Base-by-base conservation (phyloP, 2,113 vertebrate genomes). In the Tamias sibiricus region DNA sequence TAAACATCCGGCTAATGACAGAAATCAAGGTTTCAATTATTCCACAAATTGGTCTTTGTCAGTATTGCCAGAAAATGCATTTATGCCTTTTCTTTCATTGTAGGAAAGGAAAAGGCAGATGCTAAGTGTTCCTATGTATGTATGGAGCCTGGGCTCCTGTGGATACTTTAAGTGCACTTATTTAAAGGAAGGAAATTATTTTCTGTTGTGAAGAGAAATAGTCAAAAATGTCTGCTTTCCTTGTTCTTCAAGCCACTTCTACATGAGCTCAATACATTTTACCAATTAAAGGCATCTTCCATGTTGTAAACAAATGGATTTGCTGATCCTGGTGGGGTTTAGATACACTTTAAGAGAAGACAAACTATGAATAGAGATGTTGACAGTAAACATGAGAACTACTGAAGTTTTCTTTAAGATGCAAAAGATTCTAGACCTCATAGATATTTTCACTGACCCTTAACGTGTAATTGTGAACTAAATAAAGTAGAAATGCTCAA, bases 11-110 rank as follows among this genome's bases (percentile, higher is more conserved):
- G 71, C 68, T 95, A 62, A 95, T 66, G 81, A 82, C 13, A 91
- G 84, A 95, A 97, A 95, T 90, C 54, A 49, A 77, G 28, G 28
- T 96, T 75, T 87, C 42, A 47, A 95, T 95, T 49, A 76, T 83
- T 96, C n/a, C 8, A 89, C 22, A 93, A 90, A 92, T n/a, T 0
- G 1, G 66, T 80, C 79, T 76, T 82, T 87, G 75, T 37, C 64
- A 32, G 76, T 6, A 69, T n/a, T 74, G 59, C 47, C 32, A 80
- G 92, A 32, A 75, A 75, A 96, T 54, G 52, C 52, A 28, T 49
- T 86, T 75, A 66, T 84, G 75, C n/a, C 59, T 92, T 72, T 75
- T 83, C 52, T 91, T 80, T 86, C 75, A 37, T 52, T 91, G 37
- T 68, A 35, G 17, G 1, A 66, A 84, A 87, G 17, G 13, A 79